Conservation (phyloP, 1,140 invertebrate genomes). For the Drosophila auraria region DNA sequence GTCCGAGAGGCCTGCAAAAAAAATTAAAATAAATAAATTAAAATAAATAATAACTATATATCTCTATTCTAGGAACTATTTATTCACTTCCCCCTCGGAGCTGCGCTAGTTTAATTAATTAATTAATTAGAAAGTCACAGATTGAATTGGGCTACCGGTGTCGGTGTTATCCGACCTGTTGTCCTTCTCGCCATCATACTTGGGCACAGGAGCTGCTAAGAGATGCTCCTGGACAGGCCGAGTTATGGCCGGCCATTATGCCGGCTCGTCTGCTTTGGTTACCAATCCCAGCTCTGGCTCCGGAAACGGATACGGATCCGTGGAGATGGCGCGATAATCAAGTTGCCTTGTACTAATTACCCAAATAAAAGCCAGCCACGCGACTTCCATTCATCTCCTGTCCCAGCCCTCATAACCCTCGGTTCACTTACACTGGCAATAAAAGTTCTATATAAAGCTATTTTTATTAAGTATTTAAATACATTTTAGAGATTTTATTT, state of each 20-base stretch:
- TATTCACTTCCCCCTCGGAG: neutral
- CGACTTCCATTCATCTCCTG: constrained; percentile 58
- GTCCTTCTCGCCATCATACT: neutral
- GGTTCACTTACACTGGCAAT: neutral
- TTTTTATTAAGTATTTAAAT: neutral
- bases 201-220: neutral
- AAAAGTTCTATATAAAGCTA: neutral
- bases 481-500: neutral
- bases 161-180: constrained; percentile 15
- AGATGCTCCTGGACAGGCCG: constrained; percentile 11
- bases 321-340: constrained; percentile 65
- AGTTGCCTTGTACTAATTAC: constrained; percentile 76
- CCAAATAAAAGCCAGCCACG: constrained; percentile 60
- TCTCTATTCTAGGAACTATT: no score
- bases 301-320: neutral
- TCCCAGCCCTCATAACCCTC: constrained; percentile 3
- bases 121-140: constrained; percentile 23
- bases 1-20: constrained; percentile 71
- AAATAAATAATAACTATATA: no score
- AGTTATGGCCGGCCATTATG: constrained; percentile 71
- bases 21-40: no score
- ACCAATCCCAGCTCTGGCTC: constrained; percentile 6
- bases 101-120: constrained; percentile 5
- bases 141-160: neutral
- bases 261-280: constrained; percentile 36